Evolutionary conservation across 2,113 vertebrate species (phyloP).

Genomic region (Malurus elegans): DNA sequence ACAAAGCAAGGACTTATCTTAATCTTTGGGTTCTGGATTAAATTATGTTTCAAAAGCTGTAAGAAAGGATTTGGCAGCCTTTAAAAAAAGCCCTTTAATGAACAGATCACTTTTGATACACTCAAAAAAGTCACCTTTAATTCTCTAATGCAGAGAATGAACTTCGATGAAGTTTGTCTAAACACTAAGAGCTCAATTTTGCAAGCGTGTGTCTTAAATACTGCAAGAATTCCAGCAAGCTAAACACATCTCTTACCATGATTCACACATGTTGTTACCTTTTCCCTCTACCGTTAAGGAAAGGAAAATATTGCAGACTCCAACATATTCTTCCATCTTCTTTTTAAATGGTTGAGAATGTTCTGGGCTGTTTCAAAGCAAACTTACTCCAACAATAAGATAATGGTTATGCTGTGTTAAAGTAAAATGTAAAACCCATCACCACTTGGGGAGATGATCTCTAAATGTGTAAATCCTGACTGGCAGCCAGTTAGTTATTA

Average conservation of each 20-base stretch:
- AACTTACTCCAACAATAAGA: neutral
- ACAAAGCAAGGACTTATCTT: neutral
- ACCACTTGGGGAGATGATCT: slow-evolving; percentile 25
- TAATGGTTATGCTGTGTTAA: neutral
- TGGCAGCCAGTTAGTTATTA: slow-evolving; percentile 54
- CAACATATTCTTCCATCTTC: neutral
- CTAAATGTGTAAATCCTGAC: slow-evolving; percentile 42
- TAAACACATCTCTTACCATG: neutral
- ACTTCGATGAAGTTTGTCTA: neutral
- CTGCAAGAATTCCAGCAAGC: neutral
- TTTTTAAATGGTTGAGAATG: neutral
- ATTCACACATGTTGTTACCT: neutral
- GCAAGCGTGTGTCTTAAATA: neutral
- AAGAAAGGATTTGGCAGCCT: neutral
- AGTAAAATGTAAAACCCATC: slow-evolving; percentile 17
- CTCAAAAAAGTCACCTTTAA: neutral
- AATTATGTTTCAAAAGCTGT: neutral
- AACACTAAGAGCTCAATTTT: neutral
- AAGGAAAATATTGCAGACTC: neutral
- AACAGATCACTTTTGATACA: neutral
- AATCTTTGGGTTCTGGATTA: neutral
- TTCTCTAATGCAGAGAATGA: neutral
- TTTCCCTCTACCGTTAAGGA: neutral
- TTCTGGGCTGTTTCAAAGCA: neutral
- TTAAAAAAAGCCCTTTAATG: neutral